Evolutionary conservation across 2,797 vertebrate genomes (phyloP), one percentile per base, ranked within the genome.

Genomic region (Mormyrops boulengeri): DNA sequence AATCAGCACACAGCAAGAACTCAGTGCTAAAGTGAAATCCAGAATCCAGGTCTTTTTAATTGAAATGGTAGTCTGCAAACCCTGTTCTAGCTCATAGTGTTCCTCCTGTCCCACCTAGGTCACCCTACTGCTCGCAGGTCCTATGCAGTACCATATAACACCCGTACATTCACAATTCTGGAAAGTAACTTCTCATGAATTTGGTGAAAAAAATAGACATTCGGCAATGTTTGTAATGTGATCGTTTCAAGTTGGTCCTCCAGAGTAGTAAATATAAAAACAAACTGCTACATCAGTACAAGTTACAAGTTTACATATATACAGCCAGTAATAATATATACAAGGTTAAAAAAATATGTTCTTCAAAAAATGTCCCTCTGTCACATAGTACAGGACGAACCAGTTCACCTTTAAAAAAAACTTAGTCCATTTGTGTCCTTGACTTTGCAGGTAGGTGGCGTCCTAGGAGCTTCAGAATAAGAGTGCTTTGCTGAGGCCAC

Each of bases 301-400:
- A 22, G 14, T 80, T 66, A 50, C 2, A 89, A 41, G 14, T 85
- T 80, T 82, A 90, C 60, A 89, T n/a, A 55, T 88, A 66, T 88
- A 85, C 53, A 89, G 14, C 9, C 34, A 90, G 89, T 82, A 4
- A 4, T 85, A 93, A 92, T 93, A 49, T 93, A 94, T 91, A 94
- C 88, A 82, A 14, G 44, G 44, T 87, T 50, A 77, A 60, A 57
- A 88, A 52, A 87, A 87, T 38, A 87, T 87, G 30, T 60, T 88
- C 41, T 60, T 49, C 7, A 47, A 87, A 85, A 47, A 38, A 87
- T 57, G 86, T 52, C 44, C 55, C 53, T 44, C 41, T 41, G n/a
- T 41, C 85, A 80, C n/a, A 26, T 34, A 26, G 47, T n/a, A 38
- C 11, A 89, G 89, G 57, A 14, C 6, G 26, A 52, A 85, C 84